Conservation (phyloP, 2,113 vertebrate genomes). For the Semicossyphus pulcher region DNA sequence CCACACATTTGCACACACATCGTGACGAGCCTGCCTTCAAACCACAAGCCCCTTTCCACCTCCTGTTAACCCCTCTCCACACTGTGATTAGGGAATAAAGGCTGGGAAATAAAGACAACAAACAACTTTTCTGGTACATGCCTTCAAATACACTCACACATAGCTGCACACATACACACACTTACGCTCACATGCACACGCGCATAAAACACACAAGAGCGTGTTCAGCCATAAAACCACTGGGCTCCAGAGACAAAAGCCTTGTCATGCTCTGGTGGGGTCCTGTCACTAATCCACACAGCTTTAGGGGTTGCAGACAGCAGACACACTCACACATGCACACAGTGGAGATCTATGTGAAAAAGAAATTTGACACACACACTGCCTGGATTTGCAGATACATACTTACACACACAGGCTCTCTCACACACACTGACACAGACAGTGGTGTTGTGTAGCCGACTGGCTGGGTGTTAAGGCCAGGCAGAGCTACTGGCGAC, state of each 20-base stretch:
- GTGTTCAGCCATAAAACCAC: constrained; percentile 72
- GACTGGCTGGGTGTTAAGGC: constrained; percentile 83
- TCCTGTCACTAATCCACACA: constrained; percentile 83
- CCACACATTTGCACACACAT: constrained; percentile 30
- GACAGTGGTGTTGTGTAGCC: constrained; percentile 59
- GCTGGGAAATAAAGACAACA: constrained; percentile 67
- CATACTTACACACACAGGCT: constrained; percentile 55
- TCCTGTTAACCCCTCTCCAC: constrained; percentile 13
- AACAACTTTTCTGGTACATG: constrained; percentile 55
- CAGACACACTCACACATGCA: constrained; percentile 49
- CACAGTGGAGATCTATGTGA: constrained; percentile 35
- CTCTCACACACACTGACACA: constrained; percentile 37
- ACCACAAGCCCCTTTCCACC: not conserved
- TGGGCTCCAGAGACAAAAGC: constrained; percentile 83
- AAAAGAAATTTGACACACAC: constrained; percentile 72
- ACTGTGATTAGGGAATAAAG: constrained; percentile 48
- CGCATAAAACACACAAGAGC: constrained; percentile 31
- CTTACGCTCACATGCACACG: constrained; percentile 12
- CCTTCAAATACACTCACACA: constrained; percentile 31
- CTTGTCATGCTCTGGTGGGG: constrained; percentile 82
- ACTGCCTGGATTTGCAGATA: constrained; percentile 58
- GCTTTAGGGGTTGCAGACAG: constrained; percentile 81
- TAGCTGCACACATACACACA: not conserved
- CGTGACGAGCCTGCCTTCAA: not conserved
- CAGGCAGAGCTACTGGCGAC: constrained; percentile 87